A percentile compares a stretch with the other conserved stretches of the same genome.
Evolutionary conservation across 1,140 invertebrate genomes (phyloP).

Genomic region (Laupala kohalensis): DNA sequence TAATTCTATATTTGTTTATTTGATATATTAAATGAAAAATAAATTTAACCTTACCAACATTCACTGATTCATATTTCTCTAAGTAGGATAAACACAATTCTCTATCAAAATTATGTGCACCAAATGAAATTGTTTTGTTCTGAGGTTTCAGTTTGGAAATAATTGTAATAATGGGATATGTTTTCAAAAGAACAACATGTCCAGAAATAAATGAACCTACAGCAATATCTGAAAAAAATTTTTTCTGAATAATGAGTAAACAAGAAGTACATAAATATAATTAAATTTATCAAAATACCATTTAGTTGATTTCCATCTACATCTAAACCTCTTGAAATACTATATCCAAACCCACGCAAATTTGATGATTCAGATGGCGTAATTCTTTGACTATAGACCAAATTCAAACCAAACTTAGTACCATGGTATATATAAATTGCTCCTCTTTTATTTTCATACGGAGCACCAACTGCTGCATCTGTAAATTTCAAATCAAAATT

Average conservation of each 20-base stretch:
- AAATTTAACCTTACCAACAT: conserved; percentile 20
- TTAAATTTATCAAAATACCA: background rate
- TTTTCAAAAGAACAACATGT: conserved; percentile 38
- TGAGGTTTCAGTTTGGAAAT: conserved; percentile 18
- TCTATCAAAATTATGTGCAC: conserved; percentile 26
- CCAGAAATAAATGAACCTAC: conserved; percentile 44
- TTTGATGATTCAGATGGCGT: background rate
- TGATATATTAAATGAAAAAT: too few species aligned
- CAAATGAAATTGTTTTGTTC: conserved; percentile 28
- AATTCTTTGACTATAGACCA: background rate
- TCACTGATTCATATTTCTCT: conserved; percentile 19
- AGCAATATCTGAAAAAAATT: conserved; percentile 35
- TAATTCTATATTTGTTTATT: too few species aligned
- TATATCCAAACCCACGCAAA: background rate
- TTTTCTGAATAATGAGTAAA: background rate
- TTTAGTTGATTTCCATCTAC: background rate
- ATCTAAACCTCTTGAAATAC: background rate
- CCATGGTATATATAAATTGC: background rate
- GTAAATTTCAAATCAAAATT: background rate
- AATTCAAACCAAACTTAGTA: background rate
- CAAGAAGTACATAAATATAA: background rate
- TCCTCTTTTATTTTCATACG: background rate
- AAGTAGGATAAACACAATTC: conserved; percentile 21
- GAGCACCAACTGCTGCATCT: conserved; percentile 1
- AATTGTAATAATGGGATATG: conserved; percentile 38